These are phyloP conservation scores for Rhodinocichla rosea DNA, from an alignment of 2,113 vertebrate species.

Conservation along the genomic window DNA sequence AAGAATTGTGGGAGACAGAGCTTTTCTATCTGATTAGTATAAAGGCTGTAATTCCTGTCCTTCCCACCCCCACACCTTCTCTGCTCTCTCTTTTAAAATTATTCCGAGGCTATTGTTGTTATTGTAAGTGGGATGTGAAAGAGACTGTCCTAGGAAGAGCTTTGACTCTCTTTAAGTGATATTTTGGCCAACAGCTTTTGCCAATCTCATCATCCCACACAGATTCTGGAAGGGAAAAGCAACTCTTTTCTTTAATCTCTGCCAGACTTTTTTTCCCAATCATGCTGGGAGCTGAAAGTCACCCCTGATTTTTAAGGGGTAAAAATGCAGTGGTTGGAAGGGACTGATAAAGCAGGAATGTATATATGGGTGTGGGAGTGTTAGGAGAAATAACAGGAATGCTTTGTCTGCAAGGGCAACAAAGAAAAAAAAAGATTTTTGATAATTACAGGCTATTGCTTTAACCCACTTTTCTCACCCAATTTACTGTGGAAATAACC, in stretches of 20 bases:
- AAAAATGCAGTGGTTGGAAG: not conserved
- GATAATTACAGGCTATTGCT: not conserved
- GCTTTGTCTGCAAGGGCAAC: not conserved
- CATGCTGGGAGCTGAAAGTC: conserved; percentile 10
- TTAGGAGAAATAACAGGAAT: not conserved
- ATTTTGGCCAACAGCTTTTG: conserved; percentile 31
- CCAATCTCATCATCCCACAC: conserved; percentile 14
- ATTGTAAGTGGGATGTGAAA: conserved; percentile 21
- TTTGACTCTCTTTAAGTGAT: not conserved
- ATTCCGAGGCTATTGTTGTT: not conserved
- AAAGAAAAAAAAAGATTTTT: not conserved
- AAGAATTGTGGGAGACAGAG: conserved; percentile 65
- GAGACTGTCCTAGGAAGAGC: conserved; percentile 16
- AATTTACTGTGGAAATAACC: not conserved
- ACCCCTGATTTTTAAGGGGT: conserved; percentile 3
- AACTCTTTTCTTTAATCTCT: not conserved
- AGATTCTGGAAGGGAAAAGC: conserved; percentile 19
- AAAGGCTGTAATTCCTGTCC: conserved; percentile 46
- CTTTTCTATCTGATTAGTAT: conserved; percentile 69
- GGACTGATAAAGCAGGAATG: not conserved
- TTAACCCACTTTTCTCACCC: not conserved
- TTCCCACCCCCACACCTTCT: conserved; percentile 50
- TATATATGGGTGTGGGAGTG: not conserved
- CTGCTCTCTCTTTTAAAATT: conserved; percentile 21
- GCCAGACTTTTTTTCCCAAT: not conserved